A percentile compares a stretch with the other conserved stretches of the same genome.
phyloP scores from a whole-genome alignment of 1,140 invertebrate species.

The Cyrtorhinus lividipennis region DNA sequence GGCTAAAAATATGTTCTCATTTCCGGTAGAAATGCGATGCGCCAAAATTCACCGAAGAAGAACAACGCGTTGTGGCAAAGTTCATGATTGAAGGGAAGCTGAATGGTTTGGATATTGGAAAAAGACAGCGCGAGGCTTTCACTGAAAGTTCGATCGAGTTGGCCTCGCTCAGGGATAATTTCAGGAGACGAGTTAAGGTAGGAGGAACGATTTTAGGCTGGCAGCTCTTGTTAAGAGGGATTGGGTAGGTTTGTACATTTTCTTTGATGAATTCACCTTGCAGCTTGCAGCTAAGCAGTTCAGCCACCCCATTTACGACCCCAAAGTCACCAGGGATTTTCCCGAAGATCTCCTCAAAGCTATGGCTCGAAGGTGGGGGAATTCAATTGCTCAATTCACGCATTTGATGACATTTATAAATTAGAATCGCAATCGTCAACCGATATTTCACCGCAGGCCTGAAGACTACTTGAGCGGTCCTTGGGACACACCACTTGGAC shows the following conservation, averaged over 20 bases:
- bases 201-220: no score
- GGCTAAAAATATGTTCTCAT: no score
- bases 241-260: no score
- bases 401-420: no score
- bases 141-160: constrained; percentile 34
- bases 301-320: constrained; percentile 48
- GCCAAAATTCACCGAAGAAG: constrained; percentile 44
- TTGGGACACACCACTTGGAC: constrained; percentile 61
- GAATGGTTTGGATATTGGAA: constrained; percentile 50
- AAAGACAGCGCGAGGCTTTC: constrained; percentile 34
- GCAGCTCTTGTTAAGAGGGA: no score
- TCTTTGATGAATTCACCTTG: not conserved
- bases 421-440: no score
- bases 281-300: constrained; percentile 43
- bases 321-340: constrained; percentile 50
- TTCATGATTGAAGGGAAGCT: constrained; percentile 65
- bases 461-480: constrained; percentile 49
- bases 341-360: constrained; percentile 50
- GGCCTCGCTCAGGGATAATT: constrained; percentile 38
- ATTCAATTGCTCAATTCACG: no score
- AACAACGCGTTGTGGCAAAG: constrained; percentile 57
- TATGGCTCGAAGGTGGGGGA: constrained; percentile 38
- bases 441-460: constrained; percentile 25
- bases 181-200: constrained; percentile 43
- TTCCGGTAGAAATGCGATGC: constrained; percentile 35